Evolutionary conservation across 2,888 invertebrate genomes (phyloP).

Genomic region (Gari tellinella): DNA sequence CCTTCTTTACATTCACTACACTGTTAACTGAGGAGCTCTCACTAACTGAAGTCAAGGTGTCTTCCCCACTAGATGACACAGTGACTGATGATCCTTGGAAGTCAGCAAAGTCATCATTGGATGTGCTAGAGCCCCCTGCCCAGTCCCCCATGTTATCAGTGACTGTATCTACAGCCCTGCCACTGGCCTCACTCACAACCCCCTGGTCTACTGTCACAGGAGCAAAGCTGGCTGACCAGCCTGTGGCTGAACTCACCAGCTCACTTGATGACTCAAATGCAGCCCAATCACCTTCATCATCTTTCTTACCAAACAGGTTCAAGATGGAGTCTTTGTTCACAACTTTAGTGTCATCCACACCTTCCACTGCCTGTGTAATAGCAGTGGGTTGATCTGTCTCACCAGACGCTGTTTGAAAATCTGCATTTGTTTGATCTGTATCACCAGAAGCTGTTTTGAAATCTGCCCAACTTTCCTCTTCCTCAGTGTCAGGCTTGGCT

Average conservation of each 20-base stretch:
- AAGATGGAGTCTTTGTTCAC: slow-evolving; percentile 13
- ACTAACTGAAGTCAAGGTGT: neutral
- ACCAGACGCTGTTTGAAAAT: slow-evolving; percentile 4
- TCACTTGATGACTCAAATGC: slow-evolving; percentile 29
- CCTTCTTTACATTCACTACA: slow-evolving; percentile 65
- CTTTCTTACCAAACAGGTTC: slow-evolving; percentile 6
- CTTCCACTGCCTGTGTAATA: slow-evolving; percentile 4
- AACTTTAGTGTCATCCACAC: neutral
- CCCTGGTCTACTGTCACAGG: neutral
- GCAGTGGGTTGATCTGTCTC: neutral
- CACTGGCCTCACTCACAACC: neutral
- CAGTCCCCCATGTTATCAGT: slow-evolving; percentile 54
- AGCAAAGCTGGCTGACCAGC: slow-evolving; percentile 52
- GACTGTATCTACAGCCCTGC: neutral
- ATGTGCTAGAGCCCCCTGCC: slow-evolving; percentile 18
- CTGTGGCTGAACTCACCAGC: slow-evolving; percentile 33
- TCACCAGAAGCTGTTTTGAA: slow-evolving; percentile 47
- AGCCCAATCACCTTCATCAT: slow-evolving; percentile 58
- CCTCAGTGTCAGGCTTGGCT: slow-evolving; percentile 28
- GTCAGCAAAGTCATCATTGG: slow-evolving; percentile 26
- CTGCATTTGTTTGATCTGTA: too few species aligned
- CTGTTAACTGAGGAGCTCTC: slow-evolving; percentile 18
- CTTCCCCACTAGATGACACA: neutral
- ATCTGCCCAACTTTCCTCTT: slow-evolving; percentile 65
- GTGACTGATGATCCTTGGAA: slow-evolving; percentile 28